Evolutionary conservation across 2,113 vertebrate genomes (phyloP).

Genomic region (Semnornis frantzii): DNA sequence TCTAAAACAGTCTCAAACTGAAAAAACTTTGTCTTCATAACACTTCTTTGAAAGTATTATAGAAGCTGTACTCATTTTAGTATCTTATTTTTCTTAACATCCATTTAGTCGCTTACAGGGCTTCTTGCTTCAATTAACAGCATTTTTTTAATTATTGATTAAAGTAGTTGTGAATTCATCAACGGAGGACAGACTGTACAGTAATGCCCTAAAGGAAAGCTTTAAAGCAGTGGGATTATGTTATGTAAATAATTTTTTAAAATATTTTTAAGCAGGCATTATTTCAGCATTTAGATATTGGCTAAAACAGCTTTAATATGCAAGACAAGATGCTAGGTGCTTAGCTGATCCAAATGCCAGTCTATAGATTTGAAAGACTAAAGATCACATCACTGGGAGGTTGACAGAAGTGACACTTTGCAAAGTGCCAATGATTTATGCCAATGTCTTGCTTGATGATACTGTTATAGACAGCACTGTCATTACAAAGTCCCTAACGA

Average conservation of each 20-base stretch:
- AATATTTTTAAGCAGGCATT: conserved; percentile 82
- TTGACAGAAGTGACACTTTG: conserved; percentile 95
- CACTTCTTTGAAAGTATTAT: not conserved
- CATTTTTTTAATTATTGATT: conserved; percentile 20
- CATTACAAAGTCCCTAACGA: conserved; percentile 89
- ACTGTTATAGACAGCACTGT: conserved; percentile 97
- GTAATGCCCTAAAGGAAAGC: conserved; percentile 55
- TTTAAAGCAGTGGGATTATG: conserved; percentile 64
- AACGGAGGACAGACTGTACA: conserved; percentile 27
- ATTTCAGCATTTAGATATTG: conserved; percentile 82
- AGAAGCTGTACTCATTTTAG: conserved; percentile 27
- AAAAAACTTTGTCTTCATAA: conserved; percentile 15
- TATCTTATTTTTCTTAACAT: conserved; percentile 31
- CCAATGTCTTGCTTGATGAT: conserved; percentile 90
- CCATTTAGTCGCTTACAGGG: conserved; percentile 25
- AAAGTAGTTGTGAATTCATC: conserved; percentile 52
- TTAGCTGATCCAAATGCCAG: conserved; percentile 99
- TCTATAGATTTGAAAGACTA: conserved; percentile 99
- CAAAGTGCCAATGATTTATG: conserved; percentile 96
- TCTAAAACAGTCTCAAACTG: not conserved
- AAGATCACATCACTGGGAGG: conserved; percentile 98
- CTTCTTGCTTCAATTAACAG: conserved; percentile 39
- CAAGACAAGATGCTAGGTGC: conserved; percentile 81
- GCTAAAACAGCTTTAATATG: conserved; percentile 90
- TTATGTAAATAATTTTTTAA: conserved; percentile 81